Conservation (phyloP, 1,140 invertebrate species). For the Lepidotrigona ventralis region DNA sequence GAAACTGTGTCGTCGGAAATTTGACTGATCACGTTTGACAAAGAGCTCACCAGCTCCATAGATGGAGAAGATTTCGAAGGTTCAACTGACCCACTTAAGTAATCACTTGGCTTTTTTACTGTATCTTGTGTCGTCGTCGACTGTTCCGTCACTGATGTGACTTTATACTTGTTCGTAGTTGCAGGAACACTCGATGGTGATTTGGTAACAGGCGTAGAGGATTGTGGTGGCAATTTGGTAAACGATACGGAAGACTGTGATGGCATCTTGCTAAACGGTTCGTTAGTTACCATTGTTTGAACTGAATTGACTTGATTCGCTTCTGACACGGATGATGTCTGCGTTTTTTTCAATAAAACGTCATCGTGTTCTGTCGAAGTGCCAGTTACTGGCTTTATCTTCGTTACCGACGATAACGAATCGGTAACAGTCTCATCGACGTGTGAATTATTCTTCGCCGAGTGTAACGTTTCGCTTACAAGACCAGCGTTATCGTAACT, state of each 20-base stretch:
- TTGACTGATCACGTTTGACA: constrained; percentile 75
- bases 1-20: constrained; percentile 64
- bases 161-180: not conserved
- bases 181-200: not conserved
- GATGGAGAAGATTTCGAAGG: constrained; percentile 62
- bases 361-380: not conserved
- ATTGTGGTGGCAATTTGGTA: not conserved
- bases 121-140: constrained; percentile 4
- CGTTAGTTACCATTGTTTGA: not conserved
- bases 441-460: too few species aligned
- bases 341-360: not conserved
- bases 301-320: not conserved
- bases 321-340: not conserved
- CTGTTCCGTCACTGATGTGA: not conserved
- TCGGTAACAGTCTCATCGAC: not conserved
- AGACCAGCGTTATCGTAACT: not conserved
- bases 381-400: not conserved
- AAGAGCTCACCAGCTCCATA: constrained; percentile 72
- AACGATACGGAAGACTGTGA: not conserved
- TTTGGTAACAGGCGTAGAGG: not conserved
- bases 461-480: not conserved
- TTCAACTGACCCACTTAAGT: not conserved
- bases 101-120: constrained; percentile 7
- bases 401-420: not conserved
- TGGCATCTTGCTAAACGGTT: not conserved